phyloP scores from a whole-genome alignment of 2,797 vertebrate genomes.

The Aulostomus chinensis region DNA sequence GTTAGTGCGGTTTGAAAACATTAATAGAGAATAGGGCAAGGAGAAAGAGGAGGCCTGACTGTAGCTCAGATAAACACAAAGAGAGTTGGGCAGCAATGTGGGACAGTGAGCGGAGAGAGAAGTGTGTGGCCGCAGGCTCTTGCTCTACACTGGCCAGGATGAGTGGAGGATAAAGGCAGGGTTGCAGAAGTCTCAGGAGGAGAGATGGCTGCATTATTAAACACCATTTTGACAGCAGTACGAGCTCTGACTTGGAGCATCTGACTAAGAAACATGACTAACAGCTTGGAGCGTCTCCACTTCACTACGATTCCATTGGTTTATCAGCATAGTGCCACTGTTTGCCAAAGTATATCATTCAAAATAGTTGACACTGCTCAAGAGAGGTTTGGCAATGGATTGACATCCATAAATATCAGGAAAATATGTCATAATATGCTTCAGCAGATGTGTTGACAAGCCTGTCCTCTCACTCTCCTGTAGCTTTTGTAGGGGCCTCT shows the following conservation, averaged over 20 bases:
- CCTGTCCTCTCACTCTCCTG: background rate
- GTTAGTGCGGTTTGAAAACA: conserved; percentile 37
- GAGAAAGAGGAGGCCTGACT: conserved; percentile 21
- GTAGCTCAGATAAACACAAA: conserved; percentile 34
- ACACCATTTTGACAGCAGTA: conserved; percentile 46
- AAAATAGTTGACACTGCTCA: background rate
- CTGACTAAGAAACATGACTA: conserved; percentile 17
- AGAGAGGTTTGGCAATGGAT: background rate
- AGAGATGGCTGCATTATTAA: conserved; percentile 60
- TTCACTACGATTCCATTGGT: conserved; percentile 1
- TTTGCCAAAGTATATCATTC: conserved; percentile 10
- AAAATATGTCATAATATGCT: background rate
- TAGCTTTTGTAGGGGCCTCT: background rate
- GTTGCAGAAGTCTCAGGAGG: conserved; percentile 36
- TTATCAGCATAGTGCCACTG: background rate
- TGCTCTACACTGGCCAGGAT: conserved; percentile 33
- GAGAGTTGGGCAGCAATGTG: conserved; percentile 43
- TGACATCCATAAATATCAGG: background rate
- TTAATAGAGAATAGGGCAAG: conserved; percentile 28
- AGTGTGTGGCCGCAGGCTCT: conserved; percentile 45
- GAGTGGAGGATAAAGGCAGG: conserved; percentile 51
- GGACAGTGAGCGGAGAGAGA: conserved; percentile 43
- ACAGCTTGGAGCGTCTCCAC: conserved; percentile 17
- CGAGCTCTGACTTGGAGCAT: conserved; percentile 14
- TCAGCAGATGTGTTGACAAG: background rate